These are phyloP conservation scores for Myrmecophaga tridactyla DNA, from an alignment of 2,113 vertebrate genomes.

Conservation along the genomic window DNA sequence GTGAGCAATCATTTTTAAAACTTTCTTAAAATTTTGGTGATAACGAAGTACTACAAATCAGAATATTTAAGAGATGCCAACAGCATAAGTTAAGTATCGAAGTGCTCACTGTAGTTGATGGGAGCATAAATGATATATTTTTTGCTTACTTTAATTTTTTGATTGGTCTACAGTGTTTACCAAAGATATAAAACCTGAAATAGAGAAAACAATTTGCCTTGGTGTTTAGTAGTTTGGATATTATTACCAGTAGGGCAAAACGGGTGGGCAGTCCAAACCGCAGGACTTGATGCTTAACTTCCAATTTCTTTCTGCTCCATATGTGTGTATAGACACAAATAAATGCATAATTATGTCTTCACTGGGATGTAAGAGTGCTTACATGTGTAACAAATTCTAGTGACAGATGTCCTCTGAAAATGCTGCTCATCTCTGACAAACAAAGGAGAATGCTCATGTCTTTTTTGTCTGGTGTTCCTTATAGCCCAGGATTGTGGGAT, in stretches of 20 bases:
- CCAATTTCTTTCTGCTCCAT: not conserved
- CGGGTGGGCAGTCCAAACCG: not conserved
- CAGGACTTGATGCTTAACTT: not conserved
- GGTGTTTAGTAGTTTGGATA: not conserved
- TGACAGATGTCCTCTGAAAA: not conserved
- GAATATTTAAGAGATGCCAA: not conserved
- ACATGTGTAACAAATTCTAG: not conserved
- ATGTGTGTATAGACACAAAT: not conserved
- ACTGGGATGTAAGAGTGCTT: not conserved
- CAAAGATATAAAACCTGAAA: not conserved
- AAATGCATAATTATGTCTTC: not conserved
- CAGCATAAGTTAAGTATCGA: not conserved
- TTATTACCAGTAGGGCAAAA: not conserved
- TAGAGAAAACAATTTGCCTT: not conserved
- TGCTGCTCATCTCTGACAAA: not conserved
- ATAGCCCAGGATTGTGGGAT: not conserved
- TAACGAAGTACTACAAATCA: not conserved
- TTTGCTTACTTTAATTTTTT: constrained; percentile 3
- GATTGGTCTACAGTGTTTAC: not conserved
- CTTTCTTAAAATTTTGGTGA: not conserved
- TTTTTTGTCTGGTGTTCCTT: not conserved
- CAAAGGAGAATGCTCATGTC: not conserved
- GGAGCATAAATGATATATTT: constrained; percentile 3
- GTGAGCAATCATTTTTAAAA: not conserved
- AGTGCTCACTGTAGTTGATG: not conserved